Conservation (phyloP, 2,797 vertebrate genomes). For the Adrianichthys oophorus region DNA sequence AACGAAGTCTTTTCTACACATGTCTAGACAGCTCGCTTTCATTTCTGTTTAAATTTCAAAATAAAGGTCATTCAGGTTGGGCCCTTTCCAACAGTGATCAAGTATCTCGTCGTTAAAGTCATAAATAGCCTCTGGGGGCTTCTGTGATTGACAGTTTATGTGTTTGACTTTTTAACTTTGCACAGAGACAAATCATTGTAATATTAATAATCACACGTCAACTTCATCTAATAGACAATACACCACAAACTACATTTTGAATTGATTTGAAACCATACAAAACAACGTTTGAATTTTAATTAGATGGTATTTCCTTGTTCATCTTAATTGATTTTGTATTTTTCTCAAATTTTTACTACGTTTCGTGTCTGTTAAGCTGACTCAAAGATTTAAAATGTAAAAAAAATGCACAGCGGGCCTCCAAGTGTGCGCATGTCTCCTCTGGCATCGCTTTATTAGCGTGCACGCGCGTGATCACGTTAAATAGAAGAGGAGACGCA, state of each 20-base stretch:
- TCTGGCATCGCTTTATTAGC: conserved; percentile 10
- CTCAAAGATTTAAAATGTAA: too few relatives aligned
- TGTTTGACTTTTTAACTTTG: background rate
- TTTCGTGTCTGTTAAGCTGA: too few relatives aligned
- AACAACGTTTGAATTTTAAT: too few relatives aligned
- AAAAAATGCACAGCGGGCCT: background rate
- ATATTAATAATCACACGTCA: too few relatives aligned
- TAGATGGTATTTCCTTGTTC: too few relatives aligned
- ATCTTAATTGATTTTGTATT: too few relatives aligned
- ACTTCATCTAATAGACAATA: too few relatives aligned
- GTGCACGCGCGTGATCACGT: conserved; percentile 10
- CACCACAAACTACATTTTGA: too few relatives aligned
- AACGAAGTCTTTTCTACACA: conserved; percentile 32
- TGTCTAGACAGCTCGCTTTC: conserved; percentile 26
- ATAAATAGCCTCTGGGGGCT: background rate
- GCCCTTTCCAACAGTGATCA: background rate
- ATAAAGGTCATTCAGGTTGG: conserved; percentile 5
- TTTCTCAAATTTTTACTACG: too few relatives aligned
- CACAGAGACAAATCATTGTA: background rate
- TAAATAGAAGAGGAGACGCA: conserved; percentile 4
- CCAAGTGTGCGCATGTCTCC: background rate
- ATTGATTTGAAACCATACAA: too few relatives aligned
- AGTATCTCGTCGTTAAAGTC: background rate
- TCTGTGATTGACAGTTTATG: background rate
- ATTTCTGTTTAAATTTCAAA: conserved; percentile 27